Evolutionary conservation across 2,113 vertebrate species (phyloP), one percentile per base, ranked within the genome.

Genomic region (Mellivora capensis): DNA sequence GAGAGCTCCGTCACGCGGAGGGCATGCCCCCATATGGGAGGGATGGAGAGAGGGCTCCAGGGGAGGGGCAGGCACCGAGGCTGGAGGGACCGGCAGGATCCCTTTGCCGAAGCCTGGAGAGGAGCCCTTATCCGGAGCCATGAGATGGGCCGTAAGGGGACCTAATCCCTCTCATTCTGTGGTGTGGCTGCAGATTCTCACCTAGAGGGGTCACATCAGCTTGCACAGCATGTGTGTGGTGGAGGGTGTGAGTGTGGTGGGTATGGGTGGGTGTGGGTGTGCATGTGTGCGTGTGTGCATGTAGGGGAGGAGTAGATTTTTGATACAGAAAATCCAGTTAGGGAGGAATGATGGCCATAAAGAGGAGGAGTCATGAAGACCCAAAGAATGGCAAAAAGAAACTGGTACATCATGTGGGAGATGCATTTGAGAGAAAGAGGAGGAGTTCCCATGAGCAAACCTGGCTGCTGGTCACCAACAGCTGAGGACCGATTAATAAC

Each of bases 1-100:
- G 6, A 7, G 6, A 20, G 47, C 9, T 7, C 1, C 12, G 15
- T 7, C 6, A 13, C 4, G 7, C 1, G 15, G 71, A 0, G 3
- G 10, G 1, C 25, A 7, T 1, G 57, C 25, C 23, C 14, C 42
- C 27, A 27, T 7, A 14, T 5, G 4, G 13, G 0, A 12, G 3
- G 49, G 54, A 2, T 6, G 0, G 4, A 47, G 3, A 34, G 27
- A 20, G 8, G 14, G 4, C 3, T 59, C 54, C 8, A 3, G 0
- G 2, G 37, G 20, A 9, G 21, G 42, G 57, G 5, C 1, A 23
- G 80, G 27, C 52, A 6, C 18, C 0, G 5, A 31, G 13, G 7
- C 31, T n/a, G 4, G 4, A 34, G 54, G 4, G 25, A 17, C 72
- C 72, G 17, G 42, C 25, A 31, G 27, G 44, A 29, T 47, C 42